Conservation (phyloP, 2,113 vertebrate genomes). For the Lamprotornis superbus region DNA sequence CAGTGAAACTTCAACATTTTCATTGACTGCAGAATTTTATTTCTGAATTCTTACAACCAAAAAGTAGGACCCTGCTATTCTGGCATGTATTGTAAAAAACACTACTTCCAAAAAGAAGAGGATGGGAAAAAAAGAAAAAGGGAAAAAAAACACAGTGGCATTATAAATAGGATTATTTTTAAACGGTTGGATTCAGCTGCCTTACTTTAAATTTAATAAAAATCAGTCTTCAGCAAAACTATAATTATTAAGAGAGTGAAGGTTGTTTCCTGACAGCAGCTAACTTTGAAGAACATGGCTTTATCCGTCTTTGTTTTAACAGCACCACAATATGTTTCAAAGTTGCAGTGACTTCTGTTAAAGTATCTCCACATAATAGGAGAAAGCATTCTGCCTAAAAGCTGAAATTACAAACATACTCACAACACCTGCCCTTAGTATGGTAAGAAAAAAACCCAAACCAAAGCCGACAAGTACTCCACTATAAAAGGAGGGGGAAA, state of each 20-base stretch:
- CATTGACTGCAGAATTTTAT: neutral
- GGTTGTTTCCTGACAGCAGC: neutral
- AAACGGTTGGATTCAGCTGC: neutral
- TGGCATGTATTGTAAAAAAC: neutral
- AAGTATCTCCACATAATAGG: neutral
- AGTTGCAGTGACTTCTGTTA: neutral
- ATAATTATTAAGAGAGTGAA: neutral
- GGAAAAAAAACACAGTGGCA: no score
- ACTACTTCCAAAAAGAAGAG: neutral
- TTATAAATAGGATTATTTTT: neutral
- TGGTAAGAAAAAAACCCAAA: neutral
- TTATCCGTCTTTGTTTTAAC: neutral
- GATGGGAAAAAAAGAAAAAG: rapidly evolving
- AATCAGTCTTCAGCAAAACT: neutral
- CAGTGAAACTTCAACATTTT: neutral
- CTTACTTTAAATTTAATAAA: neutral
- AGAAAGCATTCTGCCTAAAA: neutral
- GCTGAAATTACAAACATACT: neutral
- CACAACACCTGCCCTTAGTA: neutral
- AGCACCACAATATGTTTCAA: neutral
- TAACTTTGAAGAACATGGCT: neutral
- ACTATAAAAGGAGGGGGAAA: neutral
- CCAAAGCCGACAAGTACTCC: neutral
- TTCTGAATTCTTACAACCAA: neutral
- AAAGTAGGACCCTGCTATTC: neutral